phyloP scores from a whole-genome alignment of 2,888 invertebrate species.

The Mayetiola destructor region DNA sequence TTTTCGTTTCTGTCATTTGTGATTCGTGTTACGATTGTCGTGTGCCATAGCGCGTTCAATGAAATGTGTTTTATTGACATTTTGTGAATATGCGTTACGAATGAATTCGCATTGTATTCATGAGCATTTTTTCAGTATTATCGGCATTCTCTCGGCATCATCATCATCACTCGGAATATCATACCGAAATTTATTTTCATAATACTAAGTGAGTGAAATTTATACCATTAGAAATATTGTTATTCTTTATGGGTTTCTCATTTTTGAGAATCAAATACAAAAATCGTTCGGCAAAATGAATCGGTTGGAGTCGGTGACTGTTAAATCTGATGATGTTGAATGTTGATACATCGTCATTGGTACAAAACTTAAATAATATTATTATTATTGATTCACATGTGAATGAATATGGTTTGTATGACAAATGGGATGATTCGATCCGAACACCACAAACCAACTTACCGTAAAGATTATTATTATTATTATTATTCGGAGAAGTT shows the following conservation, averaged over 20 bases:
- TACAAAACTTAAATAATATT: too few species aligned
- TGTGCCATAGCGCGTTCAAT: conserved; percentile 7
- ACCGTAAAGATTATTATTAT: background rate
- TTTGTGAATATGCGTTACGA: conserved; percentile 4
- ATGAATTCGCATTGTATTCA: conserved; percentile 10
- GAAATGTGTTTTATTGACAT: conserved; percentile 12
- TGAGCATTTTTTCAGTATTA: background rate
- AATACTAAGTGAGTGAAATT: conserved; percentile 13
- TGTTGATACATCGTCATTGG: too few species aligned
- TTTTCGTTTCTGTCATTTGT: background rate
- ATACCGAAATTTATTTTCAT: conserved; percentile 13
- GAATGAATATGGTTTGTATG: conserved; percentile 1
- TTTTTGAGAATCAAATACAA: conserved; percentile 1
- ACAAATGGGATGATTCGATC: background rate
- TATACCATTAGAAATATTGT: conserved; percentile 8
- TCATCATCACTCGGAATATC: conserved; percentile 5
- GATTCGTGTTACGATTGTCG: background rate
- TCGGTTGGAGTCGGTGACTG: background rate
- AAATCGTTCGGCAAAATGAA: background rate
- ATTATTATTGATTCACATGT: conserved; percentile 10
- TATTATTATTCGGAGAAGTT: background rate
- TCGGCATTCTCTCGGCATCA: conserved; percentile 1
- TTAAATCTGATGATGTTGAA: too few species aligned
- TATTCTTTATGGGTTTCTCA: conserved; percentile 11
- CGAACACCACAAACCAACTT: conserved; percentile 1